A percentile compares a stretch with the other conserved stretches of the same genome.
phyloP scores from a whole-genome alignment of 1,140 invertebrate species.

The Mya arenaria region DNA sequence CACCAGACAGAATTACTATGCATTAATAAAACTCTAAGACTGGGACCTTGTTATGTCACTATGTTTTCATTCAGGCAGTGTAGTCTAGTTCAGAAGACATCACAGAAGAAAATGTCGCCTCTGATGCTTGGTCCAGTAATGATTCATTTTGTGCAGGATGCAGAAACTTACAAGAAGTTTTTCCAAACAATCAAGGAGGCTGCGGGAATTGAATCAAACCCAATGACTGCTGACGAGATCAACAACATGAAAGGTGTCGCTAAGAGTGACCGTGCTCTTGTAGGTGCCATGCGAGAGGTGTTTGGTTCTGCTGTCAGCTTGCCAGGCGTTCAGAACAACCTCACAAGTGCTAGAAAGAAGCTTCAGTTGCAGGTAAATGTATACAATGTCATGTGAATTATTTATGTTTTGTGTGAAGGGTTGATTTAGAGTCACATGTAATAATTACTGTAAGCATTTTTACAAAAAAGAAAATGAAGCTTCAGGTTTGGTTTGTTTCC shows the following conservation, averaged over 20 bases:
- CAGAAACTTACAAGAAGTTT: not conserved
- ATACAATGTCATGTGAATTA: no score
- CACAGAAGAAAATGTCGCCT: not conserved
- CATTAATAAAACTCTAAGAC: not conserved
- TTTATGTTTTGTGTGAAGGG: no score
- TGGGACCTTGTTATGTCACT: not conserved
- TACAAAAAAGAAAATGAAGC: no score
- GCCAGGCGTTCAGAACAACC: no score
- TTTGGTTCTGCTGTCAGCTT: not conserved
- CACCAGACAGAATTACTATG: not conserved
- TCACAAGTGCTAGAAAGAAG: no score
- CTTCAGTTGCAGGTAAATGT: no score
- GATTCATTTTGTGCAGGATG: not conserved
- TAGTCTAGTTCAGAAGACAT: not conserved
- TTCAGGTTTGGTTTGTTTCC: no score
- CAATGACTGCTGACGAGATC: not conserved
- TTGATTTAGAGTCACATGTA: no score
- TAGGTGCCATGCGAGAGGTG: not conserved
- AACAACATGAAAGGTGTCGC: not conserved
- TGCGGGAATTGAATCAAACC: not conserved
- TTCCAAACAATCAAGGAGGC: not conserved
- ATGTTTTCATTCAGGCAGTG: not conserved
- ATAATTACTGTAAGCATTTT: no score
- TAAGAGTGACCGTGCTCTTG: not conserved
- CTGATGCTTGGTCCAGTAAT: conserved; percentile 4